phyloP scores from a whole-genome alignment of 1,140 invertebrate species.

The Hormaphis cornu region DNA sequence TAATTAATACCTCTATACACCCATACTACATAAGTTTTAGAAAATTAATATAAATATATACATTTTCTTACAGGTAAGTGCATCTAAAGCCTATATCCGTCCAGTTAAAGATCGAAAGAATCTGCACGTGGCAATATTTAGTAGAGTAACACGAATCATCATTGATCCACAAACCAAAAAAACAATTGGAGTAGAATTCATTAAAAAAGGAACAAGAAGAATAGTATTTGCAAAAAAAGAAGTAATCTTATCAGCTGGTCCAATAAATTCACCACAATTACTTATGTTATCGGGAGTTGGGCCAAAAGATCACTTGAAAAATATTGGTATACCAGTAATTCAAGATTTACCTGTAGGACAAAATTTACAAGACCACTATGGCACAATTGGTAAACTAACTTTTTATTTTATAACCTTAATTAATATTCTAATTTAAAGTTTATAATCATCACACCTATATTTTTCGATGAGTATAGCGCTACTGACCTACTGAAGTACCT shows the following conservation, averaged over 20 bases:
- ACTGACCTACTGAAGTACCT: too few relatives aligned
- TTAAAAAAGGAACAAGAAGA: constrained; percentile 45
- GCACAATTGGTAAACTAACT: constrained; percentile 25
- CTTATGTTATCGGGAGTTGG: constrained; percentile 68
- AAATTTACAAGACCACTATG: constrained; percentile 71
- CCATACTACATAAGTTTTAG: too few relatives aligned
- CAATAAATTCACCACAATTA: constrained; percentile 58
- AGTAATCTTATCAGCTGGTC: constrained; percentile 57
- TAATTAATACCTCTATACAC: too few relatives aligned
- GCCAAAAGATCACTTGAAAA: constrained; percentile 55
- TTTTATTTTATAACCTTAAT: not conserved
- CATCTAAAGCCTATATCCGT: constrained; percentile 52
- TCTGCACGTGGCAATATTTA: constrained; percentile 57
- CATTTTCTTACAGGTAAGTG: constrained; percentile 44
- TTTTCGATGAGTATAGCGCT: too few relatives aligned
- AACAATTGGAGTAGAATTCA: constrained; percentile 58
- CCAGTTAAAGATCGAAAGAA: constrained; percentile 52
- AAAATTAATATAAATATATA: too few relatives aligned
- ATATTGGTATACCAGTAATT: constrained; percentile 55
- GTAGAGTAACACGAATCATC: constrained; percentile 56
- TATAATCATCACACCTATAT: too few relatives aligned
- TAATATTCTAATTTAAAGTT: too few relatives aligned
- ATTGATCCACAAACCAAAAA: constrained; percentile 52
- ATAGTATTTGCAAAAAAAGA: constrained; percentile 51
- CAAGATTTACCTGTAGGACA: constrained; percentile 61